phyloP scores from a whole-genome alignment of 2,888 invertebrate species.

The Cheiracanthium punctorium region DNA sequence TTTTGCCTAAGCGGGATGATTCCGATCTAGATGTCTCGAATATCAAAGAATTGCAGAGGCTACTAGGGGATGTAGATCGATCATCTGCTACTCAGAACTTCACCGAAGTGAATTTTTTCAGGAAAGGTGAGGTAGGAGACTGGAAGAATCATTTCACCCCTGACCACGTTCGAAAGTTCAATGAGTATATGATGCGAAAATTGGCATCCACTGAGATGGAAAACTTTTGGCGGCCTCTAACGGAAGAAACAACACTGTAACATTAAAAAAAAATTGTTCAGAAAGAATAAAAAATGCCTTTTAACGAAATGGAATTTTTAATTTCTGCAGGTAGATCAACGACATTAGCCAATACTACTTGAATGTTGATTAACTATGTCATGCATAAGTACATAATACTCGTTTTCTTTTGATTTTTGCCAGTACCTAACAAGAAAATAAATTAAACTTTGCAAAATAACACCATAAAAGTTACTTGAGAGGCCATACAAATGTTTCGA shows the following conservation, averaged over 20 bases:
- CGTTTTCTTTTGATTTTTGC: too few relatives aligned
- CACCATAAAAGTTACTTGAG: too few relatives aligned
- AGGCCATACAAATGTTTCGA: too few relatives aligned
- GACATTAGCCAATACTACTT: too few relatives aligned
- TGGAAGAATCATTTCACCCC: conserved; percentile 77
- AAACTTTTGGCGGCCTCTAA: conserved; percentile 31
- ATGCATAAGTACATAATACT: too few relatives aligned
- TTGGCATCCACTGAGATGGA: conserved; percentile 54
- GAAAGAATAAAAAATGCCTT: too few relatives aligned
- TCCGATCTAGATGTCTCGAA: background rate
- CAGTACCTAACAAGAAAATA: too few relatives aligned
- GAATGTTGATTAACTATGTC: too few relatives aligned
- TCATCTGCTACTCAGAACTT: background rate
- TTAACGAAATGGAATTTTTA: too few relatives aligned
- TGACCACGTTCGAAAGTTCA: conserved; percentile 59
- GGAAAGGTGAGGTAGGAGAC: conserved; percentile 76
- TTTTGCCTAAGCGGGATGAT: conserved; percentile 14
- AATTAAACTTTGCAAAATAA: too few relatives aligned
- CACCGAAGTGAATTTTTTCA: conserved; percentile 53
- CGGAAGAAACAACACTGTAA: conserved; percentile 25
- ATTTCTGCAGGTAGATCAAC: too few relatives aligned
- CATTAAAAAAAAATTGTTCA: too few relatives aligned
- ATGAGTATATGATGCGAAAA: conserved; percentile 48
- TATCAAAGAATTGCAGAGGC: background rate
- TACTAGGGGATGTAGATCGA: conserved; percentile 16